phyloP scores from a whole-genome alignment of 2,797 vertebrate genomes.

The Emydoidea blandingii region DNA sequence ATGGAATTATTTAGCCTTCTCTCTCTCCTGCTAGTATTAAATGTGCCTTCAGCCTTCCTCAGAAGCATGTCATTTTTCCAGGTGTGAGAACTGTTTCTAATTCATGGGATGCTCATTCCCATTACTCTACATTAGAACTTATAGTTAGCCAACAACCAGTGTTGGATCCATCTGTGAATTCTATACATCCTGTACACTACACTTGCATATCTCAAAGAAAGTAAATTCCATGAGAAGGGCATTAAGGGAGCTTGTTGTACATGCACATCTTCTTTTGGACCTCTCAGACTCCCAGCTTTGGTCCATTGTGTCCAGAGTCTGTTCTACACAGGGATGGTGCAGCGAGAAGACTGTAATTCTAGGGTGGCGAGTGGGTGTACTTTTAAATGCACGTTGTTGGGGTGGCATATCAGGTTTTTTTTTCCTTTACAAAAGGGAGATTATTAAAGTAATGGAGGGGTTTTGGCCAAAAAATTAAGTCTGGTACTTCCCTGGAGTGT shows the following conservation, averaged over 20 bases:
- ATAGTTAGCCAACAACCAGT: constrained; percentile 2
- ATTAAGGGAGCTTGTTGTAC: constrained; percentile 31
- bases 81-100: neutral
- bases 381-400: constrained; percentile 7
- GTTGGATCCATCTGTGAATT: neutral
- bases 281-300: neutral
- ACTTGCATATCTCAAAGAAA: constrained; percentile 31
- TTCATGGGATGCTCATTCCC: neutral
- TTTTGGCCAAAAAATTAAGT: constrained; percentile 8
- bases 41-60: neutral
- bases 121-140: neutral
- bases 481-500: neutral
- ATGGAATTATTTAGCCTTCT: neutral
- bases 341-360: constrained; percentile 25
- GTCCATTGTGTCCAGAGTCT: constrained; percentile 39
- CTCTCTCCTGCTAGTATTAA: neutral
- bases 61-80: neutral
- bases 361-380: neutral
- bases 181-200: neutral
- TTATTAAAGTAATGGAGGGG: neutral
- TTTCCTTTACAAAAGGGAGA: neutral
- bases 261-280: constrained; percentile 34
- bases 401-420: neutral
- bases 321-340: constrained; percentile 1
- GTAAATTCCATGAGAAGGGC: constrained; percentile 43